A percentile compares a stretch with the other conserved stretches of the same genome.
These are phyloP conservation scores for Synchiropus splendidus DNA, from an alignment of 2,113 vertebrate genomes.

Conservation along the genomic window DNA sequence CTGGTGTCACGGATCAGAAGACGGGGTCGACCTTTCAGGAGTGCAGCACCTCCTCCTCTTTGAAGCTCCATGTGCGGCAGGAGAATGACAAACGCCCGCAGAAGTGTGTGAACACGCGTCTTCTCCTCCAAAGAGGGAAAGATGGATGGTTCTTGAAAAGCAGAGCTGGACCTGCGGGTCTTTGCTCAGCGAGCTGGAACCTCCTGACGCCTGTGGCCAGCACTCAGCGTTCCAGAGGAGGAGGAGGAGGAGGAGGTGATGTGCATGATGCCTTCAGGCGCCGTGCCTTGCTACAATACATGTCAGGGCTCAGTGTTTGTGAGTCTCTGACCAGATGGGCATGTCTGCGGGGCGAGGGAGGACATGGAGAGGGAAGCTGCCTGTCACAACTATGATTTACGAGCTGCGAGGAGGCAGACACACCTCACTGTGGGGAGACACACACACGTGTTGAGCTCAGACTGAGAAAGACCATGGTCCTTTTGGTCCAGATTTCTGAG, in stretches of 20 bases:
- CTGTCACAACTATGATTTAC: slow-evolving; percentile 56
- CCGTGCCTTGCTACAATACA: too few species aligned
- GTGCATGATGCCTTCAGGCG: too few species aligned
- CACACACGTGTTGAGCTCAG: too few species aligned
- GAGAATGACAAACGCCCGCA: neutral
- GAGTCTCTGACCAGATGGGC: slow-evolving; percentile 36
- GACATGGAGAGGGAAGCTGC: slow-evolving; percentile 43
- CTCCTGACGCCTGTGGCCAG: slow-evolving; percentile 50
- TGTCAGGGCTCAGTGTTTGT: neutral
- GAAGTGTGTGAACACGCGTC: neutral
- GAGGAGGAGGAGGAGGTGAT: slow-evolving; percentile 7
- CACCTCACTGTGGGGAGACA: neutral
- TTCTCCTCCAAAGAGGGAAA: too few species aligned
- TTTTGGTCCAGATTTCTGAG: too few species aligned
- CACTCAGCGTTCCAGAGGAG: slow-evolving; percentile 32
- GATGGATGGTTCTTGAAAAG: slow-evolving; percentile 19
- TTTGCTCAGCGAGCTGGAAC: slow-evolving; percentile 55
- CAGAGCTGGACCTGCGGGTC: slow-evolving; percentile 39
- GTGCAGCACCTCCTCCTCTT: neutral
- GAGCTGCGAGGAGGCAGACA: slow-evolving; percentile 19
- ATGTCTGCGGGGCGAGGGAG: slow-evolving; percentile 24
- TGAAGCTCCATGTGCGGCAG: neutral
- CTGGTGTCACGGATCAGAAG: too few species aligned
- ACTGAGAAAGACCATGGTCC: too few species aligned
- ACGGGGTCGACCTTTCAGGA: neutral